Conservation (phyloP, 2,113 vertebrate species). For the Cryptotis parvus region DNA sequence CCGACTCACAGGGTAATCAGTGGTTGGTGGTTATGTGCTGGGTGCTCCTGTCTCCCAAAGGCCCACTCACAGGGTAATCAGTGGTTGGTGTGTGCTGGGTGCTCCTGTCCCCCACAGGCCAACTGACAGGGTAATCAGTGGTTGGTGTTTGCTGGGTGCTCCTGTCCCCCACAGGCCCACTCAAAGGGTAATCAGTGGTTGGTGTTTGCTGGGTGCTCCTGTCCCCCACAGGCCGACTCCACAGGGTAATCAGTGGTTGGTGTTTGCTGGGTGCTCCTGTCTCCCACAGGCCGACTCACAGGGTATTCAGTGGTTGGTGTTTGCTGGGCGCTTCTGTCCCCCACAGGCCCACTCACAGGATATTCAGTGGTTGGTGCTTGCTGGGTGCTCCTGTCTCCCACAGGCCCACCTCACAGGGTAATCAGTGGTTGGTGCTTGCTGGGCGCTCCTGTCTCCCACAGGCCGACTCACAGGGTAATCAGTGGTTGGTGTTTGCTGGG, state of each 20-base stretch:
- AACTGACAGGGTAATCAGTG: slow-evolving; percentile 90
- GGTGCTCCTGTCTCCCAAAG: slow-evolving; percentile 81
- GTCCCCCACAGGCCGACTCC: slow-evolving; percentile 89
- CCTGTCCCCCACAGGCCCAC: slow-evolving; percentile 87
- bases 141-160: neutral
- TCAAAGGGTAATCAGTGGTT: too few relatives aligned
- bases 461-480: slow-evolving; percentile 94
- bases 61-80: slow-evolving; percentile 93
- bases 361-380: neutral
- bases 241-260: too few relatives aligned
- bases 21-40: neutral
- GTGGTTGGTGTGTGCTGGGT: neutral
- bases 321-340: slow-evolving; percentile 22
- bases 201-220: neutral
- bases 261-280: neutral
- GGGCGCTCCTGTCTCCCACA: slow-evolving; percentile 74
- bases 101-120: slow-evolving; percentile 85
- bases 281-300: slow-evolving; percentile 91
- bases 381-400: slow-evolving; percentile 33
- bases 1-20: slow-evolving; percentile 92
- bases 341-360: slow-evolving; percentile 92
- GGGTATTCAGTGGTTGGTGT: neutral
- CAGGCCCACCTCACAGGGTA: slow-evolving; percentile 94
- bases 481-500: neutral
- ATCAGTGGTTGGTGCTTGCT: neutral